Evolutionary conservation across 2,113 vertebrate genomes (phyloP).

Genomic region (Rhineura floridana): DNA sequence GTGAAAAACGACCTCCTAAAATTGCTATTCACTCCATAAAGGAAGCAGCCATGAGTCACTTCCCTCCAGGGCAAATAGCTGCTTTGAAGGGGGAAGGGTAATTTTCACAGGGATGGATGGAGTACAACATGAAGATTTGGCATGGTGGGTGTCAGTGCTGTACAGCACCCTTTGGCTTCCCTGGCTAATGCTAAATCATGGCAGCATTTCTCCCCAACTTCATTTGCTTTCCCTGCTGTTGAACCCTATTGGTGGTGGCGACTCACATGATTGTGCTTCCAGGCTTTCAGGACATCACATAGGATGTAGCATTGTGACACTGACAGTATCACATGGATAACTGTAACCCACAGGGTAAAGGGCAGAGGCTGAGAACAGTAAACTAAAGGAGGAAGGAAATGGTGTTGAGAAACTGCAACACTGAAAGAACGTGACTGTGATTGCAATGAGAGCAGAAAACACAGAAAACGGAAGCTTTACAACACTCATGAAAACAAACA

Average conservation of each 20-base stretch:
- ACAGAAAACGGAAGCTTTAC: not conserved
- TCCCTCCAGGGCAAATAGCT: no score
- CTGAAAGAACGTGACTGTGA: not conserved
- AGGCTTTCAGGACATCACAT: not conserved
- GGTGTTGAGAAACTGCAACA: not conserved
- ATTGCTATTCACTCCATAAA: not conserved
- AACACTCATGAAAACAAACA: not conserved
- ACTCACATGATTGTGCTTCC: not conserved
- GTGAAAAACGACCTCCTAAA: not conserved
- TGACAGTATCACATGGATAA: not conserved
- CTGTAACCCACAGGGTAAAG: not conserved
- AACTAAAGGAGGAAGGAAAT: not conserved
- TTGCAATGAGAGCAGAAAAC: not conserved
- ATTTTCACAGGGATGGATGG: no score
- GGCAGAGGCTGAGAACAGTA: not conserved
- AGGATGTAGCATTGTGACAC: not conserved
- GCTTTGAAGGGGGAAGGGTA: not conserved
- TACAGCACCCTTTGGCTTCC: not conserved
- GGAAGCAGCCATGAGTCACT: not conserved
- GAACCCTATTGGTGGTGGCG: not conserved
- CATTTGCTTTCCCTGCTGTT: not conserved
- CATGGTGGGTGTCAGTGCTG: not conserved
- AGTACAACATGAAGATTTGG: no score
- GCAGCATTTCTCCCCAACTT: not conserved
- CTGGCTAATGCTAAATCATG: not conserved